Conservation (phyloP, 2,113 vertebrate species). For the Nyctibius bracteatus region DNA sequence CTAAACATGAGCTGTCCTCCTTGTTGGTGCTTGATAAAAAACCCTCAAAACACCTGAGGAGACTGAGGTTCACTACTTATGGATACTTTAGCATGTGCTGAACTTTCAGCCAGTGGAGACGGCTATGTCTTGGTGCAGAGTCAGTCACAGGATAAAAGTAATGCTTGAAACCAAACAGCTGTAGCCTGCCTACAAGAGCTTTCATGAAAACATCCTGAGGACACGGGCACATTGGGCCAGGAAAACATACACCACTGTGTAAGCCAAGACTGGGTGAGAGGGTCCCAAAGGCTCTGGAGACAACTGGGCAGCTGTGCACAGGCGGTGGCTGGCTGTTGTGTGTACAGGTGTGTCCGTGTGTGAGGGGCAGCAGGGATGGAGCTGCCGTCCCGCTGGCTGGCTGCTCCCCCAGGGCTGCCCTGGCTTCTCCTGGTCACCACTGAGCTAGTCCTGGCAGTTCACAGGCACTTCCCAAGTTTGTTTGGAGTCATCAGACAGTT, state of each 20-base stretch:
- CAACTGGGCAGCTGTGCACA: not conserved
- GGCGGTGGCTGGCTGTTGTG: rapidly evolving
- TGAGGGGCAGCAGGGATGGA: not conserved
- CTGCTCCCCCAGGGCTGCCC: not conserved
- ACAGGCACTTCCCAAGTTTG: not conserved
- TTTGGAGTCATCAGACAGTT: not conserved
- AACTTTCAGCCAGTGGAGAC: not conserved
- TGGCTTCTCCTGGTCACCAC: not conserved
- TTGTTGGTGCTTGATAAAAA: not conserved
- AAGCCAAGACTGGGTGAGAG: not conserved
- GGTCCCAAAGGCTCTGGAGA: not conserved
- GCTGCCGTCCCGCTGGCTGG: not conserved
- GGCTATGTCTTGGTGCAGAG: not conserved
- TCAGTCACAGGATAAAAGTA: not conserved
- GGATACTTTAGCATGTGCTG: not conserved
- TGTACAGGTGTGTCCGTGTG: not conserved
- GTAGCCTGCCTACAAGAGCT: not conserved
- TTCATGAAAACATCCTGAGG: not conserved
- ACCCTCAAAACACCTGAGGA: not conserved
- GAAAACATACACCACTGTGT: not conserved
- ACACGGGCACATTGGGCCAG: not conserved
- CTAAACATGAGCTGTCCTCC: not conserved
- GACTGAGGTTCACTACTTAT: not conserved
- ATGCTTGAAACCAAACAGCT: not conserved
- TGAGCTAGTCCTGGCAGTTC: not conserved